phyloP scores from a whole-genome alignment of 1,140 invertebrate species.

The Stegodyphus dumicola region DNA sequence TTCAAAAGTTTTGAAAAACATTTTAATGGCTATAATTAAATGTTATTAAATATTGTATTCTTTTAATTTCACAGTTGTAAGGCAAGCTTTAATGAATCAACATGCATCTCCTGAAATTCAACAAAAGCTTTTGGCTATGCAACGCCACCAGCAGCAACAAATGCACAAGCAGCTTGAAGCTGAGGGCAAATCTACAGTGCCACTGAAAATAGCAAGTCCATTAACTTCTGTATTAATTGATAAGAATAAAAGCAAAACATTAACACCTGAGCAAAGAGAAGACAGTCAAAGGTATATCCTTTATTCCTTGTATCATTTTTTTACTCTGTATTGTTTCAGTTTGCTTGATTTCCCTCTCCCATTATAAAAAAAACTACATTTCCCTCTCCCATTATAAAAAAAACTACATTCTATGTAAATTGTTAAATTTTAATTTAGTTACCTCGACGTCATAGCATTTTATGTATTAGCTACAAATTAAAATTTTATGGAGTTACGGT shows the following conservation, averaged over 20 bases:
- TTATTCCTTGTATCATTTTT: too few relatives aligned
- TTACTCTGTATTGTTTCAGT: too few relatives aligned
- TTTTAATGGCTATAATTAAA: background rate
- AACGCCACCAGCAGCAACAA: conserved; percentile 85
- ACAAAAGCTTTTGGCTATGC: conserved; percentile 88
- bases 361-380: too few relatives aligned
- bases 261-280: conserved; percentile 68
- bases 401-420: too few relatives aligned
- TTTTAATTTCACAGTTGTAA: conserved; percentile 66
- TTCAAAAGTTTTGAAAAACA: too few relatives aligned
- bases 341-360: too few relatives aligned
- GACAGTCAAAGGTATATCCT: conserved; percentile 66
- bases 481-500: too few relatives aligned
- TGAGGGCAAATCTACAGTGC: conserved; percentile 73
- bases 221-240: conserved; percentile 9
- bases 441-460: too few relatives aligned
- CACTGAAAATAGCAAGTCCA: conserved; percentile 63
- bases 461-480: too few relatives aligned
- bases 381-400: too few relatives aligned
- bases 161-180: conserved; percentile 72
- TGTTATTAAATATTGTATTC: background rate
- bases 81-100: conserved; percentile 69
- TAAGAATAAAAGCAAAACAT: conserved; percentile 65
- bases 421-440: too few relatives aligned
- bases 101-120: conserved; percentile 93